These are phyloP conservation scores for Dicrurus megarhynchus DNA, from an alignment of 2,113 vertebrate genomes.

Conservation along the genomic window DNA sequence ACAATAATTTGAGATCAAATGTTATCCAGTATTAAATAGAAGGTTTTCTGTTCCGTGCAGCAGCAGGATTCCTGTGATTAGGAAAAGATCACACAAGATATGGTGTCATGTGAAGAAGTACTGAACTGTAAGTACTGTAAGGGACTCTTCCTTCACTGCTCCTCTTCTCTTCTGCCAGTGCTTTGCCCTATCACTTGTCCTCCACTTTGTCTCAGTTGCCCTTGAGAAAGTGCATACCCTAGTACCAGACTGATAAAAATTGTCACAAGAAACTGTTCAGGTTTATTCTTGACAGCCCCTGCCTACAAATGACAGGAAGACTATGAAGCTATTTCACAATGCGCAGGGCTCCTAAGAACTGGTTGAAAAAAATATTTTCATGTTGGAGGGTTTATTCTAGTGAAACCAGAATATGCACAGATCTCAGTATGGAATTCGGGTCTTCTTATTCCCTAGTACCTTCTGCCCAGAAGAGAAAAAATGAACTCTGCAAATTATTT, in stretches of 20 bases:
- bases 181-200: neutral
- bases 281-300: neutral
- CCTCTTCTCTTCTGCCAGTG: neutral
- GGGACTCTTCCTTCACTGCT: neutral
- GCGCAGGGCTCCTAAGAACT: neutral
- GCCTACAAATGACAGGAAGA: neutral
- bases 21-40: neutral
- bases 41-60: neutral
- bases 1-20: neutral
- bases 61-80: neutral
- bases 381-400: neutral
- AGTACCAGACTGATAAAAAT: neutral
- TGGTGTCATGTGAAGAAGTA: neutral
- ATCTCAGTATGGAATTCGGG: neutral
- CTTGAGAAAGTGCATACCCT: neutral
- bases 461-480: neutral
- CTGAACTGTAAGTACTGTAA: neutral
- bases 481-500: neutral
- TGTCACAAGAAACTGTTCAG: neutral
- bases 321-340: neutral
- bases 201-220: neutral
- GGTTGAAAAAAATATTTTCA: neutral
- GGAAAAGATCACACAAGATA: neutral
- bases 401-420: neutral
- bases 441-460: neutral